Base-by-base conservation (phyloP, 1,140 invertebrate species). In the Oscheius sp. region DNA sequence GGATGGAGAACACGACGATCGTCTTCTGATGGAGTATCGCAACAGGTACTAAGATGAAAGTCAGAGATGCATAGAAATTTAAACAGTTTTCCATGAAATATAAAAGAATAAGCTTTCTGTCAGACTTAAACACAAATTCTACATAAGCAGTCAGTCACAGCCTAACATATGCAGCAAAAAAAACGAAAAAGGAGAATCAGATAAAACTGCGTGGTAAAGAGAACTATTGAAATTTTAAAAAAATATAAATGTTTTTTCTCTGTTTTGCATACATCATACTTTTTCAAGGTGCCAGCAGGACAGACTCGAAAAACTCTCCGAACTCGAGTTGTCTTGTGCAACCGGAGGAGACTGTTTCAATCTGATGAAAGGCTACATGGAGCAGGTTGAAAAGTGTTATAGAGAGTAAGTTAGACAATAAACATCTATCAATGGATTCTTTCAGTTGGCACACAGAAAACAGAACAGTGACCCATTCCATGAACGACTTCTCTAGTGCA, bases 401-500 rank as follows among this genome's bases (percentile, higher is more conserved):
- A 45, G 80, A 46, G 34, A 62, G 28, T 77, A 64, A 67, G 77
- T 63, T 29, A 29, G 18, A 61, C 28, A 59, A 13, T 20, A 10
- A 23, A 59, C 20, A 15, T 59, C 15, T 20, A 23, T 15, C 13
- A 20, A 1, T 59, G 13, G 15, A 10, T 58, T 59, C 29, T 32
- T 1, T 63, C 61, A 73, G 65, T 52, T 82, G 78, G 80, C 80
- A 80, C 34, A 66, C 49, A 15, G 62, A 52, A 2, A 79, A 84
- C 67, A 26, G 77, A 26, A 82, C 76, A 7, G 68, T 80, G 15
- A 80, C 75, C 13, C 82, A 83, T 68, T 79, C 80, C 13, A 81
- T 82, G 80, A 79, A 75, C 23, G 79, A 82, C 52, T 84, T 84
- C 61, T 79, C 79, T 15, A 82, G 84, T 74, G 80, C 80, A 59